These are phyloP conservation scores for Odocoileus hemionus DNA, from an alignment of 2,113 vertebrate species.

Conservation along the genomic window DNA sequence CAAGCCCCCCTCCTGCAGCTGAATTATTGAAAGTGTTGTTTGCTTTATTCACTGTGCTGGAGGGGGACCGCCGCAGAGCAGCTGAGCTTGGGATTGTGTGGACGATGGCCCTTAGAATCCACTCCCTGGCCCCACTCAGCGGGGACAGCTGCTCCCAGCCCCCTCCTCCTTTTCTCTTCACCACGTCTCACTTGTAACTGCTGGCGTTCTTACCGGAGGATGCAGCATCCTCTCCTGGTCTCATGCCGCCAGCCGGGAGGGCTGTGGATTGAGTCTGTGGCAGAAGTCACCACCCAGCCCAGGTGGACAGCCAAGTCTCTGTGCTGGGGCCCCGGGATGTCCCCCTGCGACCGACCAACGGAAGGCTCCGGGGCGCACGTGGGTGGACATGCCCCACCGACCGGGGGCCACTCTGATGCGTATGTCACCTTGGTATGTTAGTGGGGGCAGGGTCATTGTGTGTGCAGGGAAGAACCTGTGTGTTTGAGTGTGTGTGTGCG, in stretches of 20 bases:
- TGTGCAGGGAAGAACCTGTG: neutral
- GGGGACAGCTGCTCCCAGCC: slow-evolving; percentile 11
- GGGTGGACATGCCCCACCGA: too few species aligned
- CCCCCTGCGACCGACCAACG: neutral
- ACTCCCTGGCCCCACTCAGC: neutral
- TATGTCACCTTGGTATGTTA: neutral
- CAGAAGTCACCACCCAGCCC: neutral
- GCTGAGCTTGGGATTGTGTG: slow-evolving; percentile 54
- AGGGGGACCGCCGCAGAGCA: slow-evolving; percentile 34
- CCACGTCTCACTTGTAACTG: slow-evolving; percentile 41
- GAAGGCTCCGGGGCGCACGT: neutral
- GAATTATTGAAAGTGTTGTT: slow-evolving; percentile 73
- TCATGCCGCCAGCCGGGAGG: rapidly evolving
- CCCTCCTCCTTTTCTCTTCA: neutral
- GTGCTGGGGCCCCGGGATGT: neutral
- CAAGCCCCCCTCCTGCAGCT: slow-evolving; percentile 61
- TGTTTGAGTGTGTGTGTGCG: rapidly evolving
- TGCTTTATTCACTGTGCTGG: slow-evolving; percentile 62
- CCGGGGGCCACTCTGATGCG: rapidly evolving
- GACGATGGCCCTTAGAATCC: neutral
- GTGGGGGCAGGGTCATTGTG: rapidly evolving
- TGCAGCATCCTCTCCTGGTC: rapidly evolving
- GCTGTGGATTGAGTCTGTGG: neutral
- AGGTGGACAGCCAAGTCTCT: neutral
- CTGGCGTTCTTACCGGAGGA: rapidly evolving